A percentile compares a stretch with the other conserved stretches of the same genome.
These are phyloP conservation scores for Falcunculus frontatus DNA, from an alignment of 2,113 vertebrate species.

Conservation along the genomic window DNA sequence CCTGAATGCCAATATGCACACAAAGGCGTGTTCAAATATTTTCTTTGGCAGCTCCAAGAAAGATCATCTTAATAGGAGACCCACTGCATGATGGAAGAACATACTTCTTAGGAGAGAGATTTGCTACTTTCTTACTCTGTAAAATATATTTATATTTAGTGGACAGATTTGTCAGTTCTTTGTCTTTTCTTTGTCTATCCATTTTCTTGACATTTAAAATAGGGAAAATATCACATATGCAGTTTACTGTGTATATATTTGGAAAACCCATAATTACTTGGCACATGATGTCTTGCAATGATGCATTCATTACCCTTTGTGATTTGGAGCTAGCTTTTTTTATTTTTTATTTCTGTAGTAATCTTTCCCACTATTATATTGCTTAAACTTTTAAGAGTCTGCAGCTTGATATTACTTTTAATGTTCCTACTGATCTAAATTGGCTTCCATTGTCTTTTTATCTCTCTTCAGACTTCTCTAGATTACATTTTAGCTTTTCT, in stretches of 20 bases:
- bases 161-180: not conserved
- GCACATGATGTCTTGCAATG: not conserved
- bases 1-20: not conserved
- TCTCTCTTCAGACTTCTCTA: not conserved
- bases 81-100: not conserved
- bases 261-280: not conserved
- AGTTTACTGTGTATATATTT: conserved; percentile 9
- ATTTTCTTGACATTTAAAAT: not conserved
- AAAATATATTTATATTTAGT: not conserved
- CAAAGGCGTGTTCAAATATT: not conserved
- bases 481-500: not conserved
- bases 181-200: not conserved
- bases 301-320: conserved; percentile 30
- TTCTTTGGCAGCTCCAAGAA: not conserved
- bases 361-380: not conserved
- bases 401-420: not conserved
- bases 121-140: not conserved
- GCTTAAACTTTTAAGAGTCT: conserved; percentile 6
- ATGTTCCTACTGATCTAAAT: not conserved
- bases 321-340: not conserved
- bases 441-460: not conserved
- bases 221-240: not conserved
- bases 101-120: not conserved
- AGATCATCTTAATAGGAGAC: not conserved
- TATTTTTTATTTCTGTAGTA: conserved; percentile 37